Conservation (phyloP, 2,113 vertebrate species). For the Malaclemys terrapin region DNA sequence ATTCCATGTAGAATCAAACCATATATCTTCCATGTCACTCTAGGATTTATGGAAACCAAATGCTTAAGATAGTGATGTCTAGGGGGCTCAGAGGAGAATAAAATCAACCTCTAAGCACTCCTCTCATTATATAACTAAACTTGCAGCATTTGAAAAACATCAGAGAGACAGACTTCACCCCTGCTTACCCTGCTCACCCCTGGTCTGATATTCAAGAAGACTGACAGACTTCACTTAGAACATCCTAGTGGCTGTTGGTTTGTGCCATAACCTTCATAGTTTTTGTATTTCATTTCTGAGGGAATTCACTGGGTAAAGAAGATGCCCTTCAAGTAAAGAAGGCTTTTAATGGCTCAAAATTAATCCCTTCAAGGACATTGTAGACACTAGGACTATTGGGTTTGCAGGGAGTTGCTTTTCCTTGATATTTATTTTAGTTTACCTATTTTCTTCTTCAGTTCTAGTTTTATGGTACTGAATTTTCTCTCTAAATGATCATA, state of each 20-base stretch:
- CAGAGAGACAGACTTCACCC: not conserved
- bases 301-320: not conserved
- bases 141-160: not conserved
- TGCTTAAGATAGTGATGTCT: slow-evolving; percentile 64
- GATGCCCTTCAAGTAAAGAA: not conserved
- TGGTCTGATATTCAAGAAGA: not conserved
- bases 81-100: slow-evolving; percentile 53
- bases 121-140: slow-evolving; percentile 59
- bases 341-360: not conserved
- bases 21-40: slow-evolving; percentile 68
- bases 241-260: not conserved
- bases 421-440: slow-evolving; percentile 52
- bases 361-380: not conserved
- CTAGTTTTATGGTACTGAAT: not conserved
- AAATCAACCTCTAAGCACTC: slow-evolving; percentile 56
- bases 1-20: slow-evolving; percentile 67
- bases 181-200: not conserved
- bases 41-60: slow-evolving; percentile 72
- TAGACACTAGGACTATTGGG: not conserved
- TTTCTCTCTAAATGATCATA: slow-evolving; percentile 29
- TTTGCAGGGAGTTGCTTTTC: slow-evolving; percentile 46
- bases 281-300: slow-evolving; percentile 6
- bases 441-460: slow-evolving; percentile 31
- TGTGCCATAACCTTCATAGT: not conserved
- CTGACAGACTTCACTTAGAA: not conserved